Evolutionary conservation across 2,888 invertebrate genomes (phyloP), one percentile per base, ranked within the genome.

Genomic region (Polyploca ridens): DNA sequence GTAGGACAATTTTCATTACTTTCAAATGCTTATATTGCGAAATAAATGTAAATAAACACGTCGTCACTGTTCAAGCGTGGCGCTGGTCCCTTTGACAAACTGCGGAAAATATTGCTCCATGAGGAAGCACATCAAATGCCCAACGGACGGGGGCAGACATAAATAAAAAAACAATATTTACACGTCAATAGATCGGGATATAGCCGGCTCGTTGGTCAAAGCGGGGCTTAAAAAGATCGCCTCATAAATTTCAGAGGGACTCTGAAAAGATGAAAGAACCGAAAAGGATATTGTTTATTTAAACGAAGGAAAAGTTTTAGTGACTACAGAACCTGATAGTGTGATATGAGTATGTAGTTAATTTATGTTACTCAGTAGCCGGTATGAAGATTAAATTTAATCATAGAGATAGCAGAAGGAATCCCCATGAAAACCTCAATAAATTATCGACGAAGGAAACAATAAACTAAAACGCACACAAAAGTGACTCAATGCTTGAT

Each of bases 401-500:
- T 54, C 10, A 54, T 14, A 54, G 10, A 19, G 19, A 54, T 41
- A 41, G 41, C 41, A 13, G 13, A 41, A 41, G 1, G 41, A 38
- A 38, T 13, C 41, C 11, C 13, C 38, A 38, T 49, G 44, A 6
- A 46, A 46, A 54, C 16, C 54, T 54, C 19, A 16, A 54, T 54
- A 54, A 54, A 54, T 19, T 8, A 44, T 27, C 33, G 16, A 8
- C 13, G 44, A 41, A 33, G 14, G 19, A 19, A 38, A 61, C 19
- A 61, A 61, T 84, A 85, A 86, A 85, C 81, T 54, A 83, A 77
- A 80, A 77, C 41, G 76, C 65, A 71, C 77, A 82, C 84, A 77
- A 82, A 75, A 75, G 67, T 70, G 71, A 83, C 81, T 77, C 86
- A 79, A 88, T 87, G 79, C 79, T 85, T 86, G 88, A 89, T 89